Evolutionary conservation across 2,888 invertebrate genomes (phyloP), one percentile per base, ranked within the genome.

Genomic region (Ophion obscuratus): DNA sequence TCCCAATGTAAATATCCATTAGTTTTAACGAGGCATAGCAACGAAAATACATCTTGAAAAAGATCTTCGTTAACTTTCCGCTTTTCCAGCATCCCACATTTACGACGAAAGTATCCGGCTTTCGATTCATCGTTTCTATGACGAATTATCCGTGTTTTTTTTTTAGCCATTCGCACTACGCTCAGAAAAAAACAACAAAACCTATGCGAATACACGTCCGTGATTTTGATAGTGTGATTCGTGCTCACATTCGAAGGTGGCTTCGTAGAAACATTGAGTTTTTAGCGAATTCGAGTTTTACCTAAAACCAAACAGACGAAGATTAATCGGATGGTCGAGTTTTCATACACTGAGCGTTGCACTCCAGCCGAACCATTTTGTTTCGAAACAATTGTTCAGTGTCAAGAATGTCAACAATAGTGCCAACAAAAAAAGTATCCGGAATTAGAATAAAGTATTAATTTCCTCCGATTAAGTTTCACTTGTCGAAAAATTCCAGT

Each of bases 151-250:
- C 31, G 71, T 36, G 7, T 59, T 36, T 20, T 27, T 59, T 24
- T 31, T 31, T 71, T 64, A 36, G 6, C 40, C 71, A 80, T 62
- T 83, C 68, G 67, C 74, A 86, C 81, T 88, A 87, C 87, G 57
- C 70, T 61, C 66, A 61, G 64, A n/a, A 61, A 27, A 27, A 71
- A n/a, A 17, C 61, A 66, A 75, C 20, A 40, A n/a, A 53, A 80
- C 61, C 10, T 20, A 76, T 24, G 36, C n/a, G 36, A 36, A n/a
- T 27, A 75, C 47, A 57, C 70, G 68, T 83, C 53, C 44, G 74
- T n/a, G 57, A 81, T 68, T 14, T 53, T 53, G 47, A 17, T 81
- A 73, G 44, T 68, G 75, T 61, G 85, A 81, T 31, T 44, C 67
- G 53, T 83, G 68, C 74, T 74, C 70, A 83, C 81, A 78, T 81